These are phyloP conservation scores for Dunckerocampus dactyliophorus DNA, from an alignment of 2,113 vertebrate genomes.

Conservation along the genomic window DNA sequence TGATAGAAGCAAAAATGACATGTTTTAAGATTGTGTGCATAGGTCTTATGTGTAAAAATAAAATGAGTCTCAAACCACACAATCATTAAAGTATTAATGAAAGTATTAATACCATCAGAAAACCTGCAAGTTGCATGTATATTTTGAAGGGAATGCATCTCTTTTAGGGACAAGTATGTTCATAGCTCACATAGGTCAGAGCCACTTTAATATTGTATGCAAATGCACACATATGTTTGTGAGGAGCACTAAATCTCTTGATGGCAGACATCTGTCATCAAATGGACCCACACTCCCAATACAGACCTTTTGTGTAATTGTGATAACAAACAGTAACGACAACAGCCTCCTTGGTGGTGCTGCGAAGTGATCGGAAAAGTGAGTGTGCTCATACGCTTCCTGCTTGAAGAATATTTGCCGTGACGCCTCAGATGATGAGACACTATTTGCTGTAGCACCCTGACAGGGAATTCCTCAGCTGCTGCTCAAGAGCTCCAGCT, in stretches of 20 bases:
- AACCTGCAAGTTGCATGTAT: conserved; percentile 29
- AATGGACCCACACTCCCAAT: too few species aligned
- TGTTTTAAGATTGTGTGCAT: background rate
- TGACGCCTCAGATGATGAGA: conserved; percentile 66
- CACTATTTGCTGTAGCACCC: conserved; percentile 82
- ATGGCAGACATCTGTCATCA: background rate
- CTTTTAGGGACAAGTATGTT: background rate
- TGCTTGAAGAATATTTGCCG: conserved; percentile 56
- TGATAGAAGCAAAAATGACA: conserved; percentile 44
- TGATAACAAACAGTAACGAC: background rate
- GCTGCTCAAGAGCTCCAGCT: conserved; percentile 67
- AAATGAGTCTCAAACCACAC: conserved; percentile 3
- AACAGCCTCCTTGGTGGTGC: background rate
- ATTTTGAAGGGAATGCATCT: conserved; percentile 23
- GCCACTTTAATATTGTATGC: conserved; percentile 4
- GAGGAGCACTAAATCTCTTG: background rate
- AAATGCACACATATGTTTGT: background rate
- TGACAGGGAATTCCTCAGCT: conserved; percentile 79
- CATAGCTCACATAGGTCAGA: conserved; percentile 2
- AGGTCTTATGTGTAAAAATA: background rate
- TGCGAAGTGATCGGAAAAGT: background rate
- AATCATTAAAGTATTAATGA: background rate
- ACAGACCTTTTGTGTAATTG: background rate
- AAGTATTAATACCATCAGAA: background rate
- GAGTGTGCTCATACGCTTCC: conserved; percentile 18